phyloP scores from a whole-genome alignment of 1,140 invertebrate genomes.

The Polypedilum vanderplanki region DNA sequence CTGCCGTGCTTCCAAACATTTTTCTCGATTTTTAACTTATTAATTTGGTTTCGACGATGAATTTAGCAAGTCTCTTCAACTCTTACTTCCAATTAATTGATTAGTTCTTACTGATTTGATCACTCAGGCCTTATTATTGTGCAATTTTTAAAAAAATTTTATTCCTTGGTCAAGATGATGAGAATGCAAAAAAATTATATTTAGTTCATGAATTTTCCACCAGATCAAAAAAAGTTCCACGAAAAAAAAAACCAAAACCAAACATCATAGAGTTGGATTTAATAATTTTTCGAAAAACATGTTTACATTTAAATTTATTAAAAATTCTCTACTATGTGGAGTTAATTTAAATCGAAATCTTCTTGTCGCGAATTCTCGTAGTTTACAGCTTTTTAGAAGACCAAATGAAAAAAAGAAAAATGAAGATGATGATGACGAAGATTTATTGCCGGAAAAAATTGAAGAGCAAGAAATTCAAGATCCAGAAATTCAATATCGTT shows the following conservation, averaged over 20 bases:
- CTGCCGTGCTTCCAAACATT: not conserved
- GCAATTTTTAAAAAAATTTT: no score
- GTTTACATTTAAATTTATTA: not conserved
- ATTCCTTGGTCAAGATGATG: no score
- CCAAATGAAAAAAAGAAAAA: not conserved
- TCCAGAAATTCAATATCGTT: conserved; percentile 36
- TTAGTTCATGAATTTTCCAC: no score
- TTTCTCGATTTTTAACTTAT: not conserved
- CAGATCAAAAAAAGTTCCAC: no score
- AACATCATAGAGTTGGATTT: not conserved
- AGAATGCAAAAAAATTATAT: no score
- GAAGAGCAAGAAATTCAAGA: not conserved
- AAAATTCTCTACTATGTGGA: not conserved
- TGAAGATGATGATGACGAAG: not conserved
- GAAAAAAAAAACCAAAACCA: no score
- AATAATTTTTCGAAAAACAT: not conserved
- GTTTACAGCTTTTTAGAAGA: not conserved
- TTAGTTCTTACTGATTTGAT: no score
- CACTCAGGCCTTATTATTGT: no score
- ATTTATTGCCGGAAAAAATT: not conserved
- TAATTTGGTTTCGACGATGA: not conserved
- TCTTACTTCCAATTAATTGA: not conserved
- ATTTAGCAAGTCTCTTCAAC: not conserved
- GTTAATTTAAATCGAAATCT: not conserved
- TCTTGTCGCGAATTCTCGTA: not conserved